A percentile compares a stretch with the other conserved stretches of the same genome.
Evolutionary conservation across 2,113 vertebrate genomes (phyloP).

Genomic region (Glaucomys volans): DNA sequence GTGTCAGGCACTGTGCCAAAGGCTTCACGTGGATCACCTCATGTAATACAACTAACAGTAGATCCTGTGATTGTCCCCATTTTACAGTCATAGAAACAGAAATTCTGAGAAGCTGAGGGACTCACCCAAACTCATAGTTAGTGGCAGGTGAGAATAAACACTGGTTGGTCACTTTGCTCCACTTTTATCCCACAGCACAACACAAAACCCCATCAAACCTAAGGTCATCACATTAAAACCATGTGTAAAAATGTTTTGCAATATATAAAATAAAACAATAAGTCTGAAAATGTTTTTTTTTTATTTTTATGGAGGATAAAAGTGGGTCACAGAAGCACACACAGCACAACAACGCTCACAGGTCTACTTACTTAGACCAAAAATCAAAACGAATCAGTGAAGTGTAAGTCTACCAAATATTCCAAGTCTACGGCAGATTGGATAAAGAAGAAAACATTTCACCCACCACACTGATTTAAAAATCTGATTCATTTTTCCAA

Average conservation of each 20-base stretch:
- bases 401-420: neutral
- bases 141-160: neutral
- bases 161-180: neutral
- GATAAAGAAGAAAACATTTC: neutral
- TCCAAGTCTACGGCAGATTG: neutral
- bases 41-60: neutral
- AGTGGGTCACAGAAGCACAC: neutral
- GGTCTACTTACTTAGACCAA: neutral
- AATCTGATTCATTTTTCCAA: neutral
- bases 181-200: neutral
- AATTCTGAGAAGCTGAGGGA: neutral
- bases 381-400: neutral
- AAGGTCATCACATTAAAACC: neutral
- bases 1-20: neutral
- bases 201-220: neutral
- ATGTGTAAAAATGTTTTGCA: neutral
- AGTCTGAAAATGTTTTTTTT: neutral
- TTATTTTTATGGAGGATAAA: neutral
- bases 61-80: neutral
- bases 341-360: neutral
- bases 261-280: neutral
- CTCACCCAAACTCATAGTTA: neutral
- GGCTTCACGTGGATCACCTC: neutral
- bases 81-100: neutral
- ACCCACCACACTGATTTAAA: neutral